Evolutionary conservation across 2,888 invertebrate genomes (phyloP).

Genomic region (Buathra laborator): DNA sequence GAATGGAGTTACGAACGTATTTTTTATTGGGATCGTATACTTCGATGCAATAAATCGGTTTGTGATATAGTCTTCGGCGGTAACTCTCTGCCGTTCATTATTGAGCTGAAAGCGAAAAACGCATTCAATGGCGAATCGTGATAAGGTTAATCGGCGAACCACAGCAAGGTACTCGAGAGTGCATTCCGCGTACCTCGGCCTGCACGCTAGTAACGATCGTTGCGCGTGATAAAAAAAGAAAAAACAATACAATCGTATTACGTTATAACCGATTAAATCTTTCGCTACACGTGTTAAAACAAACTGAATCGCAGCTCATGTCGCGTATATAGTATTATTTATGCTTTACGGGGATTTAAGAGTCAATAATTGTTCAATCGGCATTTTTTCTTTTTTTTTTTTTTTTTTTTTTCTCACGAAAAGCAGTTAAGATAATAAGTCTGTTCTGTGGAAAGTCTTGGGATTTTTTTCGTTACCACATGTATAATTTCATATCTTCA

Average conservation of each 20-base stretch:
- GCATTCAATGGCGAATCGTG: not conserved
- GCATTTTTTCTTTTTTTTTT: too few species aligned
- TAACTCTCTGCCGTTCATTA: not conserved
- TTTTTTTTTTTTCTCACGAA: too few species aligned
- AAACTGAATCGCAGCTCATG: not conserved
- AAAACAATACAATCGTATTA: not conserved
- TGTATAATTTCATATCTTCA: too few species aligned
- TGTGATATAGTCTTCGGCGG: not conserved
- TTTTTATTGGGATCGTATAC: not conserved
- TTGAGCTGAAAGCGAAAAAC: not conserved
- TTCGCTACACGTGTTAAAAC: not conserved
- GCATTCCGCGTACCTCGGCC: not conserved
- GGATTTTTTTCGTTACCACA: too few species aligned
- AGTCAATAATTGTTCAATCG: too few species aligned
- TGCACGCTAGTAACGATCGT: not conserved
- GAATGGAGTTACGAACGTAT: not conserved
- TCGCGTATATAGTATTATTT: too few species aligned
- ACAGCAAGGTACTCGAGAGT: not conserved
- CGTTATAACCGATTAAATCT: not conserved
- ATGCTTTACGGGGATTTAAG: too few species aligned
- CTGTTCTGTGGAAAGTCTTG: too few species aligned
- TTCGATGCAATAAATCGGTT: not conserved
- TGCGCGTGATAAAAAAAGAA: not conserved
- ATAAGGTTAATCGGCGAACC: not conserved
- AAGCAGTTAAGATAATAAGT: too few species aligned